Base-by-base conservation (phyloP, 1,140 invertebrate species). In the Hestina assimilis region DNA sequence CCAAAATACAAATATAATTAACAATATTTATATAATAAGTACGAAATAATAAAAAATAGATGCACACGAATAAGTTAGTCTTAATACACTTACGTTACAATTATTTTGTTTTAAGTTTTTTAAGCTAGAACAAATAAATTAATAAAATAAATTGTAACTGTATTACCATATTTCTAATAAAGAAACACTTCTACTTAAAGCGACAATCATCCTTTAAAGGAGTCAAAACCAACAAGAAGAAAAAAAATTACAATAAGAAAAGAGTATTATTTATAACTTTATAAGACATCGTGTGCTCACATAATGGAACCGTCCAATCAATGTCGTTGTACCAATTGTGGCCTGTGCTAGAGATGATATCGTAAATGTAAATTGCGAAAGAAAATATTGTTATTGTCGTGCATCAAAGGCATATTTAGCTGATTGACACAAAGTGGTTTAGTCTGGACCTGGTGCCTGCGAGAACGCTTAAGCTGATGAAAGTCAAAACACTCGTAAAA, bases 311-410 rank as follows among this genome's bases (percentile, higher is more conserved):
- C 66, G 72, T 67, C 65, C 68, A 64, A 77, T 76, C 74, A 71
- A 74, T 72, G 63, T 78, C 74, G 58, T 71, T 76, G 66, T 61
- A 75, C 69, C 77, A 83, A 83, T 81, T 83, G 80, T 72, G 62
- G 53, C 54, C 20, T 59, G 38, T 54, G 53, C 63, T 69, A 69
- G 54, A 75, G 70, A 69, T 74, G 66, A 72, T 76, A 80, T 75
- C 73, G 69, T 81, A 75, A 73, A 79, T 74, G 65, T 76, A 61
- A 67, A 75, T 70, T 73, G 71, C 68, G 66, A 72, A 75, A 76
- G 67, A 71, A 75, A 79, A 83, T 80, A 83, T 77, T 77, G 66
- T 75, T 78, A 83, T 77, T 74, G 64, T 59, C 55, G 41, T 58
- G 47, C 43, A 64, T 60, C 57, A 68, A 60, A 69, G 63, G 66